Evolutionary conservation across 2,888 invertebrate species (phyloP).

Genomic region (Phengaris alcon): DNA sequence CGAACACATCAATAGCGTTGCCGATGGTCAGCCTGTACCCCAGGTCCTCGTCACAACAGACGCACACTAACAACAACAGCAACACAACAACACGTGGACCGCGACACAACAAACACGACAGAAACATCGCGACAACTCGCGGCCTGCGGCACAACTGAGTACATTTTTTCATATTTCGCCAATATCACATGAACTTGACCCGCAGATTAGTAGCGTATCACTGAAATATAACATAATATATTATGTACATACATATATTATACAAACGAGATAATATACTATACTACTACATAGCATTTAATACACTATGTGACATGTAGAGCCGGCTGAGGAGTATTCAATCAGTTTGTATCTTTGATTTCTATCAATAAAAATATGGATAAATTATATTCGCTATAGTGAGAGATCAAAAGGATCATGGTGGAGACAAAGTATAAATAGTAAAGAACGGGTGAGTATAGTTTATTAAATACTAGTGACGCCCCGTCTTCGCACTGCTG

Average conservation of each 20-base stretch:
- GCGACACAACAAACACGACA: constrained; percentile 40
- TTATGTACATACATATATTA: background rate
- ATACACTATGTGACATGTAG: background rate
- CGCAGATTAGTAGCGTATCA: constrained; percentile 54
- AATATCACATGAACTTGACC: constrained; percentile 75
- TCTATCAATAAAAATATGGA: too few species aligned
- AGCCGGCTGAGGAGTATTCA: background rate
- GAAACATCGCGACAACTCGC: constrained; percentile 43
- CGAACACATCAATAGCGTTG: constrained; percentile 70
- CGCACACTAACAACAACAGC: constrained; percentile 50
- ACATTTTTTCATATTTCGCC: constrained; percentile 69
- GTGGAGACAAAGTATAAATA: too few species aligned
- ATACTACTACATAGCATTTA: background rate
- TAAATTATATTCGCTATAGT: too few species aligned
- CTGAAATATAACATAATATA: constrained; percentile 31
- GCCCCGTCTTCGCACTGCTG: too few species aligned
- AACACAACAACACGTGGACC: constrained; percentile 50
- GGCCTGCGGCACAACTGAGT: constrained; percentile 57
- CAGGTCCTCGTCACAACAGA: constrained; percentile 58
- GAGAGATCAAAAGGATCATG: too few species aligned
- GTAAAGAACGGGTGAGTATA: too few species aligned
- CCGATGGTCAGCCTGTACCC: constrained; percentile 67
- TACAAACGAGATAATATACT: background rate
- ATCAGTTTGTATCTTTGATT: background rate
- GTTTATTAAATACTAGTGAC: too few species aligned